Evolutionary conservation across 2,113 vertebrate species (phyloP).

Genomic region (Oreochromis aureus): DNA sequence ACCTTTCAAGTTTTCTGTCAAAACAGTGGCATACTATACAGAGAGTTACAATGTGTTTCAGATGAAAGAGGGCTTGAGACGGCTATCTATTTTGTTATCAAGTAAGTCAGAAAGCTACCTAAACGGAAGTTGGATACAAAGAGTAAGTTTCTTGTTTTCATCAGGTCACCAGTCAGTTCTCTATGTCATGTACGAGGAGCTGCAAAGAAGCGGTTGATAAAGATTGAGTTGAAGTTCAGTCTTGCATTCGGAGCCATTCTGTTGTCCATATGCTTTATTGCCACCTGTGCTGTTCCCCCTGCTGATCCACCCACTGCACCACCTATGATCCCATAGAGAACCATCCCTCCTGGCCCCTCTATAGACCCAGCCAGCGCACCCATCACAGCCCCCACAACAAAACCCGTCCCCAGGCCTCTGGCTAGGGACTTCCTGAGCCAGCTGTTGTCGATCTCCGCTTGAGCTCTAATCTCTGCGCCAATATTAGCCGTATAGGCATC

Average conservation of each 20-base stretch:
- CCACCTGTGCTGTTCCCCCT: constrained; percentile 67
- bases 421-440: constrained; percentile 67
- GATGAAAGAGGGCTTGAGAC: not conserved
- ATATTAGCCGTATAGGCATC: constrained; percentile 40
- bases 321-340: constrained; percentile 63
- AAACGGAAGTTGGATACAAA: not conserved
- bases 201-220: constrained; percentile 70
- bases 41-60: not conserved
- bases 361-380: constrained; percentile 63
- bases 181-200: not conserved
- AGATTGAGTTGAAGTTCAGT: constrained; percentile 70
- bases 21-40: not conserved
- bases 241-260: constrained; percentile 51
- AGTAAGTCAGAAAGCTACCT: not conserved
- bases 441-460: constrained; percentile 63
- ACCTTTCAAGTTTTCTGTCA: not conserved
- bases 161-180: not conserved
- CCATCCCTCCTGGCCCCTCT: constrained; percentile 63
- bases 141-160: not conserved
- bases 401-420: constrained; percentile 59
- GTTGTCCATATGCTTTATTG: constrained; percentile 65
- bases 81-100: not conserved
- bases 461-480: constrained; percentile 47
- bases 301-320: constrained; percentile 63
- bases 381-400: constrained; percentile 55